Evolutionary conservation across 2,888 invertebrate genomes (phyloP).

Genomic region (Meta bourneti): DNA sequence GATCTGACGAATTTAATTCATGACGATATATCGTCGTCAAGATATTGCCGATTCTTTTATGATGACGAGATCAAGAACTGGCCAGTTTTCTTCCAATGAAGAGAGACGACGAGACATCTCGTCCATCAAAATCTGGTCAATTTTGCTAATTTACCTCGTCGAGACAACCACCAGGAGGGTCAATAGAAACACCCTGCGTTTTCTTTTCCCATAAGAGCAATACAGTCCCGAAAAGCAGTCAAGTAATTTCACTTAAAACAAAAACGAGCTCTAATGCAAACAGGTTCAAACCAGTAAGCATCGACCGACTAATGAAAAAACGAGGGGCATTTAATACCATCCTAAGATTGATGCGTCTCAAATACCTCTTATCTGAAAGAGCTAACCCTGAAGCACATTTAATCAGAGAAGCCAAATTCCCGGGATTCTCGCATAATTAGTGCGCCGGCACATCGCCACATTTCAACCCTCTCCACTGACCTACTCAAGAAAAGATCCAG

Average conservation of each 20-base stretch:
- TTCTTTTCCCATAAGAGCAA: too few species aligned
- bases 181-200: too few species aligned
- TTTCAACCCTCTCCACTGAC: conserved; percentile 52
- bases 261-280: neutral
- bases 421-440: conserved; percentile 44
- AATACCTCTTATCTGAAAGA: conserved; percentile 21
- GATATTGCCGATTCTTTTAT: too few species aligned
- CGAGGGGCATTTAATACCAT: conserved; percentile 4
- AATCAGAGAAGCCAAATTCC: conserved; percentile 22
- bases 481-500: conserved; percentile 50
- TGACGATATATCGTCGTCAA: too few species aligned
- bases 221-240: neutral
- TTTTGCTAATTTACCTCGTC: too few species aligned
- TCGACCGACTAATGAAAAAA: neutral
- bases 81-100: too few species aligned
- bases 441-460: conserved; percentile 14
- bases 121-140: too few species aligned
- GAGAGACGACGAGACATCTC: too few species aligned
- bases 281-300: neutral
- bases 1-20: too few species aligned
- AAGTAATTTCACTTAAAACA: neutral
- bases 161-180: too few species aligned
- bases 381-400: conserved; percentile 30
- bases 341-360: conserved; percentile 40
- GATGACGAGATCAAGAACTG: too few species aligned